Percentiles rank a stretch among this genome's conserved stretches.
Evolutionary conservation across 1,140 invertebrate species (phyloP).

Genomic region (Caenorhabditis latens): DNA sequence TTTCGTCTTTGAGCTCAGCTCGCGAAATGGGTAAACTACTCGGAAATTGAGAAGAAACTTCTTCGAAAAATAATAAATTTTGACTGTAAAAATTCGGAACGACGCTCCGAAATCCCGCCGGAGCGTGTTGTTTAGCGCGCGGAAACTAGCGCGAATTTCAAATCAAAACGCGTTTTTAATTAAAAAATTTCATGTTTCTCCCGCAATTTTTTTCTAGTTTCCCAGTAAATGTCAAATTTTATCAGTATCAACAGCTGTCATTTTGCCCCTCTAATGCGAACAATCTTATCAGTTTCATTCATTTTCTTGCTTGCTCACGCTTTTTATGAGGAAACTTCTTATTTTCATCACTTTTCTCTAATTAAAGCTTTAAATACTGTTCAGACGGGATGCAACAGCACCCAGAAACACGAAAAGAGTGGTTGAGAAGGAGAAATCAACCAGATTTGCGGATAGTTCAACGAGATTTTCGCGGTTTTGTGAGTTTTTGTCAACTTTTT

Average conservation of each 20-base stretch:
- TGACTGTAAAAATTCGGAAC: background rate
- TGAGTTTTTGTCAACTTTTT: background rate
- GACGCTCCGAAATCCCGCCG: background rate
- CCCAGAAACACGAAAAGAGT: too few relatives aligned
- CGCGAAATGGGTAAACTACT: too few relatives aligned
- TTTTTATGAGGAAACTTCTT: background rate
- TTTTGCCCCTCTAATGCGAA: constrained; percentile 12
- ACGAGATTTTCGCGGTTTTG: background rate
- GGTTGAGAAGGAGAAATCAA: too few relatives aligned
- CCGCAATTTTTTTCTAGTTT: background rate
- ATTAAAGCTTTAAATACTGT: too few relatives aligned
- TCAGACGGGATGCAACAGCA: too few relatives aligned
- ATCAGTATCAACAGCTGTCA: background rate
- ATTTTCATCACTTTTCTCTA: background rate
- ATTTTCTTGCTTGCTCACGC: background rate
- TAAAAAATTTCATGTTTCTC: background rate
- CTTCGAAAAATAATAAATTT: background rate
- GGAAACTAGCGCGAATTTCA: constrained; percentile 7
- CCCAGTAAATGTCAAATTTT: background rate
- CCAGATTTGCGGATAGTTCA: too few relatives aligned
- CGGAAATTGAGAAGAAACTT: too few relatives aligned
- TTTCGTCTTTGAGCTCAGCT: too few relatives aligned
- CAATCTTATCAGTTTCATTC: background rate
- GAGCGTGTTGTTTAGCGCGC: background rate
- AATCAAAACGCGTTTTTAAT: background rate